Conservation (phyloP, 2,797 vertebrate genomes). For the Cirrhinus mrigala region DNA sequence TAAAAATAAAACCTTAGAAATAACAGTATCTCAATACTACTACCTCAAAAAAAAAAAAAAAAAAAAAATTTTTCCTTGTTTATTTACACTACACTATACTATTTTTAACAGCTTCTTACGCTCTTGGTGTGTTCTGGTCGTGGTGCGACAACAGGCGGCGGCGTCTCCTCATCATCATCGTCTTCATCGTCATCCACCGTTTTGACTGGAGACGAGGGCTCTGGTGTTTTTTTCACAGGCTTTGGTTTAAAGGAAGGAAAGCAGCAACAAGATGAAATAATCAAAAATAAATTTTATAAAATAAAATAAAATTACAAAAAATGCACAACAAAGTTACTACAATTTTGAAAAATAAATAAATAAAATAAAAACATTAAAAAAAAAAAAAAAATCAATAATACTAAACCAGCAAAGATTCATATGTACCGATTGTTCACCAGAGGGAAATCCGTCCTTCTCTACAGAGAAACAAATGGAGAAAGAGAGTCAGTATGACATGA, state of each 20-base stretch:
- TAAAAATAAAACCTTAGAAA: too few species aligned
- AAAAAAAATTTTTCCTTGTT: too few species aligned
- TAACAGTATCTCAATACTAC: too few species aligned
- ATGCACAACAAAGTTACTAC: neutral
- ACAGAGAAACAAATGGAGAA: conserved; percentile 22
- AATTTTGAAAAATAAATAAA: neutral
- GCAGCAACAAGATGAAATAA: too few species aligned
- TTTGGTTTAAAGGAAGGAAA: conserved; percentile 60
- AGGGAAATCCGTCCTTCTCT: conserved; percentile 95
- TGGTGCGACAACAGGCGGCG: conserved; percentile 93
- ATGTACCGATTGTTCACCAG: conserved; percentile 89
- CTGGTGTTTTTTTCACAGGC: conserved; percentile 89
- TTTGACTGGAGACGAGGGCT: conserved; percentile 82
- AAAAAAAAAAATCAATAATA: too few species aligned
- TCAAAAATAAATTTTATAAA: too few species aligned
- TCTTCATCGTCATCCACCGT: conserved; percentile 88
- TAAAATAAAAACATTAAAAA: neutral
- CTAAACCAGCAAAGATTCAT: conserved; percentile 56
- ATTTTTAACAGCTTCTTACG: conserved; percentile 73
- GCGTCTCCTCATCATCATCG: conserved; percentile 90
- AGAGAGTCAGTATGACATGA: neutral
- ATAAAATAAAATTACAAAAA: neutral
- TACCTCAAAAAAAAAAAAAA: too few species aligned
- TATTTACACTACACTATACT: neutral
- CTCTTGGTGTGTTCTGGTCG: conserved; percentile 97